These are phyloP conservation scores for Aspidapion aeneum DNA, from an alignment of 2,888 invertebrate genomes.

Conservation along the genomic window DNA sequence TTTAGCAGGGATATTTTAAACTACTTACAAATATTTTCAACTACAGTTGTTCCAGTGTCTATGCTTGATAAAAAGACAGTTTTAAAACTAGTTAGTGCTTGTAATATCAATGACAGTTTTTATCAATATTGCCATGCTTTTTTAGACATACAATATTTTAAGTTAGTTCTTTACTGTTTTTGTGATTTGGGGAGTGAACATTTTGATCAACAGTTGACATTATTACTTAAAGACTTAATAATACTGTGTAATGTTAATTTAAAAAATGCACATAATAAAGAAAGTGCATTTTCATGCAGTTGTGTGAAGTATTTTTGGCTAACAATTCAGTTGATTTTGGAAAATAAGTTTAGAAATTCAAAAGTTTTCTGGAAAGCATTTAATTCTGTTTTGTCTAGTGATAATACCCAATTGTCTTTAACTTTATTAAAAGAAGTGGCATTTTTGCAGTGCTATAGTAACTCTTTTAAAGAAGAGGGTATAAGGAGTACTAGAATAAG, in stretches of 20 bases:
- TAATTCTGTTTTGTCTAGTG: conserved; percentile 33
- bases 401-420: conserved; percentile 35
- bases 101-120: conserved; percentile 27
- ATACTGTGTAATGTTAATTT: conserved; percentile 31
- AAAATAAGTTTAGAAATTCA: conserved; percentile 24
- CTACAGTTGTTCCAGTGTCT: conserved; percentile 20
- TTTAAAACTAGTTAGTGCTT: conserved; percentile 26
- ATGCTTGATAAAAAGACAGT: conserved; percentile 29
- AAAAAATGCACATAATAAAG: not conserved
- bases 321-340: conserved; percentile 34
- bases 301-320: conserved; percentile 40
- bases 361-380: conserved; percentile 40
- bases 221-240: conserved; percentile 35
- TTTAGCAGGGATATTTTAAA: conserved; percentile 22
- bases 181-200: conserved; percentile 23
- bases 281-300: conserved; percentile 32
- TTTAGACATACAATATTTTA: conserved; percentile 34
- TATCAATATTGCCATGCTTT: conserved; percentile 36
- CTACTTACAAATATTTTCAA: conserved; percentile 22
- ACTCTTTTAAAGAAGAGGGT: conserved; percentile 23
- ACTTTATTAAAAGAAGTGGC: conserved; percentile 37
- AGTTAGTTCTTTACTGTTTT: conserved; percentile 25
- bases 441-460: conserved; percentile 28
- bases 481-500: conserved; percentile 24
- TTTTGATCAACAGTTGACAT: conserved; percentile 25